Percentiles rank a stretch among this genome's conserved stretches.
These are phyloP conservation scores for Endomychus coccineus DNA, from an alignment of 2,888 invertebrate species.

Conservation along the genomic window DNA sequence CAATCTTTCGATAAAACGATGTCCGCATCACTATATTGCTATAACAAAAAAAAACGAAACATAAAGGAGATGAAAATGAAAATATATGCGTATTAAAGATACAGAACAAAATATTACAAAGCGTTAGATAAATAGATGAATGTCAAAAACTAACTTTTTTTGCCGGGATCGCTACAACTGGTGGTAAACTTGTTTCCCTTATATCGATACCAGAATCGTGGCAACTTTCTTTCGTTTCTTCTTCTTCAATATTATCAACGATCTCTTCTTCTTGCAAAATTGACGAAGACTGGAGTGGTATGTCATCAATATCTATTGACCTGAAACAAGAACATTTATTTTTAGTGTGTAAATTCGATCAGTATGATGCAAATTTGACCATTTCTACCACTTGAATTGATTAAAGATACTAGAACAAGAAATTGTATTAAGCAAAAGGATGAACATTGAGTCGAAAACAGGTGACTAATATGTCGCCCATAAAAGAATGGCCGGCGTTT, in stretches of 20 bases:
- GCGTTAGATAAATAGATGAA: too few relatives aligned
- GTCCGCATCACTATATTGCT: conserved; percentile 80
- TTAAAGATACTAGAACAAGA: too few relatives aligned
- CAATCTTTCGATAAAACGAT: conserved; percentile 80
- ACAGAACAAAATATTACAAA: neutral
- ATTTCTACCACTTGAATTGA: too few relatives aligned
- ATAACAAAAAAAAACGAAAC: conserved; percentile 20
- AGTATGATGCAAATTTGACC: too few relatives aligned
- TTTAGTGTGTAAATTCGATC: too few relatives aligned
- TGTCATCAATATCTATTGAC: conserved; percentile 42
- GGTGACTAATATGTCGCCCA: too few relatives aligned
- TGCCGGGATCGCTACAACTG: conserved; percentile 54
- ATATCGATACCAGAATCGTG: conserved; percentile 88
- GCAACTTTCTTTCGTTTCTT: conserved; percentile 74
- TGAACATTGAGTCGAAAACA: too few relatives aligned
- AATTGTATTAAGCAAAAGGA: too few relatives aligned
- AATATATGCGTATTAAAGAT: conserved; percentile 2
- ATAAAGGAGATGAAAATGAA: too few relatives aligned
- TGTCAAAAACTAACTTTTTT: conserved; percentile 52
- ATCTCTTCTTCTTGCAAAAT: conserved; percentile 32
- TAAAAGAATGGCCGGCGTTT: too few relatives aligned
- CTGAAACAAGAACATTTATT: too few relatives aligned
- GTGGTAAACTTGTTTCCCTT: conserved; percentile 55
- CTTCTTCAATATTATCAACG: conserved; percentile 45
- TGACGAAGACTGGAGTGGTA: conserved; percentile 34